A percentile compares a stretch with the other conserved stretches of the same genome.
Evolutionary conservation across 2,113 vertebrate species (phyloP).

Genomic region (Phrynocephalus versicolor): DNA sequence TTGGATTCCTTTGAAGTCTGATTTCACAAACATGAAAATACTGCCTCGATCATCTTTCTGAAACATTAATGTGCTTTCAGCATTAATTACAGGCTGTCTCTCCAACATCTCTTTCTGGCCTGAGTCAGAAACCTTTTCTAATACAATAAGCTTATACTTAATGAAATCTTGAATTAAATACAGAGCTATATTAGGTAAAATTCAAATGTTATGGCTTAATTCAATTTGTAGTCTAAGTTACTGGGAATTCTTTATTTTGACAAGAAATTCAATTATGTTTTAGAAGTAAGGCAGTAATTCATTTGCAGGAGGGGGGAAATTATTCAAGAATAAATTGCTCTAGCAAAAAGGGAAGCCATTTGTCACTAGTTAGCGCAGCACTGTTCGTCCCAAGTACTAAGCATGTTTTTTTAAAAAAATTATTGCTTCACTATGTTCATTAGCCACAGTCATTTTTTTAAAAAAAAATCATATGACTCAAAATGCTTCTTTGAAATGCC

Average conservation of each 20-base stretch:
- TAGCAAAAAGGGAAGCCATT: neutral
- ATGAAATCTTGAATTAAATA: neutral
- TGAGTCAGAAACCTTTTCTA: neutral
- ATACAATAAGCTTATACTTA: neutral
- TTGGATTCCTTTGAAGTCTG: no score
- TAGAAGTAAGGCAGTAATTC: neutral
- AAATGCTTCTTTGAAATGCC: neutral
- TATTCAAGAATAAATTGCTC: neutral
- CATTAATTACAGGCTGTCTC: no score
- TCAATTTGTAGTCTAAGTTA: neutral
- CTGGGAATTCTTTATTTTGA: neutral
- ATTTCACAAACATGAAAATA: no score
- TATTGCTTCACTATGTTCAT: neutral
- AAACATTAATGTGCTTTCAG: no score
- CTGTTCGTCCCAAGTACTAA: neutral
- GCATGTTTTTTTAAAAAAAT: neutral
- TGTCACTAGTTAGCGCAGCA: neutral
- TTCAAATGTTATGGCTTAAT: neutral
- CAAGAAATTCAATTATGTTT: neutral
- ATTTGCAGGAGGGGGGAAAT: neutral
- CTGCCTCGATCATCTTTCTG: no score
- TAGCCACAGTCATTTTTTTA: neutral
- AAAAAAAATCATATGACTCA: neutral
- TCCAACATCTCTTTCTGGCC: no score
- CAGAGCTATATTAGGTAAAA: neutral